Evolutionary conservation across 2,888 invertebrate species (phyloP), one percentile per base, ranked within the genome.

Genomic region (Drosophila trichaetosa): DNA sequence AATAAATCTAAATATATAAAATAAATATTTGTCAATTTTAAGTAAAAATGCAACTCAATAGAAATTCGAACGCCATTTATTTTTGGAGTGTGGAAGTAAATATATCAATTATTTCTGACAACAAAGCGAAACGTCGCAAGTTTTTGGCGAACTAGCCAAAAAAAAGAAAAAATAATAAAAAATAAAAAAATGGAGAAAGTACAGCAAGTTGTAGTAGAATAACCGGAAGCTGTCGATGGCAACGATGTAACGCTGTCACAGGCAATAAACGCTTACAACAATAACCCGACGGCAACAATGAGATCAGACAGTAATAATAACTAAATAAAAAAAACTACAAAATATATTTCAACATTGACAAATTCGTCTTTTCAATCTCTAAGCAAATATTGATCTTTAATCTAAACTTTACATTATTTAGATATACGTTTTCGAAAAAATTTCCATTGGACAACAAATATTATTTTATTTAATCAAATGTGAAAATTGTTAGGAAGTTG

Each of bases 171-270:
- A 53, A 18, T 7, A 34, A 34, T 40, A 36, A 33, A 56, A 61
- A 60, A 46, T 24, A 16, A 24, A 10, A 16, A 24, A 33, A 31
- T 31, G 10, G 0, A 0, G 21, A 46, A 46, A 46, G 24, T 46
- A 7, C 3, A 4, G 13, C 21, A 21, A 46, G 21, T 46, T 42
- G 24, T 42, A 49, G 42, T 34, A 36, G 53, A 75, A 33, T 31
- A 31, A 73, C 34, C 88, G 88, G 88, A 89, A 80, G 76, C 83
- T 83, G 88, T 75, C 90, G 81, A 80, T 83, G 78, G 72, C 83
- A 73, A 86, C 88, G 81, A 83, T 80, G 89, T 86, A 76, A 73
- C 81, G 73, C 61, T 83, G 83, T 86, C 83, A 83, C 80, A 80
- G 83, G 72, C 83, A 88, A 85, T 86, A 85, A 80, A 86, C 79